Conservation (phyloP, 1,140 invertebrate species). For the Pomacea maculata region DNA sequence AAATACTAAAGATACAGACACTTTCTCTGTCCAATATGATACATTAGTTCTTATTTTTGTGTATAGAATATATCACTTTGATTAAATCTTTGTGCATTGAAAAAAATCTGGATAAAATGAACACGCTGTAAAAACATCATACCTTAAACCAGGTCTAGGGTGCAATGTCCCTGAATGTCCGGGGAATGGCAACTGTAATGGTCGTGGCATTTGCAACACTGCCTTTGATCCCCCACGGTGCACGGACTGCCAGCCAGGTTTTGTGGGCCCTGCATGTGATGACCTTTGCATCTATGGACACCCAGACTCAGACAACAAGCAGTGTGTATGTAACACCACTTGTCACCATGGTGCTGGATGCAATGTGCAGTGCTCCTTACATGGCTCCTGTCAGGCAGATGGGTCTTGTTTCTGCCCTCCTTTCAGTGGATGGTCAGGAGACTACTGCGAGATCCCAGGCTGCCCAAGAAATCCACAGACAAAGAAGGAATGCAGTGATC, state of each 20-base stretch:
- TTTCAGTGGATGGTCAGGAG: slow-evolving; percentile 45
- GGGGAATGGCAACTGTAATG: slow-evolving; percentile 48
- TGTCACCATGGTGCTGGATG: slow-evolving; percentile 54
- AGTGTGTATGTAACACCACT: slow-evolving; percentile 46
- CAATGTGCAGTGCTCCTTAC: slow-evolving; percentile 50
- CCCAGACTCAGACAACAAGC: slow-evolving; percentile 32
- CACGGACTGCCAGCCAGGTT: slow-evolving; percentile 44
- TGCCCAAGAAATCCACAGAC: slow-evolving; percentile 49
- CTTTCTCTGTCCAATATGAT: too few species aligned
- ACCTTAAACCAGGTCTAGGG: slow-evolving; percentile 13
- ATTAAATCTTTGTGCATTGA: too few species aligned
- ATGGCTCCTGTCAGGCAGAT: slow-evolving; percentile 41
- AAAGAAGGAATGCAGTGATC: slow-evolving; percentile 44
- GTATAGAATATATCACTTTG: too few species aligned
- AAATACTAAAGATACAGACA: too few species aligned
- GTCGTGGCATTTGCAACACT: slow-evolving; percentile 42
- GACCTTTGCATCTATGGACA: slow-evolving; percentile 47
- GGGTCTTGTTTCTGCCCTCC: slow-evolving; percentile 50
- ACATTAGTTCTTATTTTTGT: too few species aligned
- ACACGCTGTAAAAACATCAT: too few species aligned
- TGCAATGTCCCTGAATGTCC: slow-evolving; percentile 48
- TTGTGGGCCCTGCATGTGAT: slow-evolving; percentile 47
- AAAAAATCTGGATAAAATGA: too few species aligned
- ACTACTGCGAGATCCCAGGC: slow-evolving; percentile 30
- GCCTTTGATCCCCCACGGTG: slow-evolving; percentile 46